These are phyloP conservation scores for Vandiemenella viatica DNA, from an alignment of 2,888 invertebrate genomes.

Conservation along the genomic window DNA sequence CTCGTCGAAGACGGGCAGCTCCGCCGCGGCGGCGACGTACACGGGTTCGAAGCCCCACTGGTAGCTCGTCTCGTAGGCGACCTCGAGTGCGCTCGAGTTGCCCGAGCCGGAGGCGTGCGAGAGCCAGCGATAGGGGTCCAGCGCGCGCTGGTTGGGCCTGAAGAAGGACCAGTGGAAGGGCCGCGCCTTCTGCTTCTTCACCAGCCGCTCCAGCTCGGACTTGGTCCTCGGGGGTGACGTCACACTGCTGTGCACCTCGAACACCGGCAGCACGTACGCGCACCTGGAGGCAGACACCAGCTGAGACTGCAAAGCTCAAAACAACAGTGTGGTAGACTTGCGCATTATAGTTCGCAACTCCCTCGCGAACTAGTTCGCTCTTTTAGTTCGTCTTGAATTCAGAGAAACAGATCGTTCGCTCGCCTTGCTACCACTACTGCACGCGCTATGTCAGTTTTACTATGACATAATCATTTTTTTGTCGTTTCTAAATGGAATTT, in stretches of 20 bases:
- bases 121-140: neutral
- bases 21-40: neutral
- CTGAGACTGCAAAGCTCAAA: no score
- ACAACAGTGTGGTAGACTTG: no score
- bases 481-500: no score
- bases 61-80: neutral
- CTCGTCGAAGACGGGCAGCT: neutral
- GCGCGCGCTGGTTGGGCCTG: neutral
- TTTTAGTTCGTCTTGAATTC: no score
- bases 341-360: no score
- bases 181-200: neutral
- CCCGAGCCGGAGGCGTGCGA: neutral
- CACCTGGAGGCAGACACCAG: no score
- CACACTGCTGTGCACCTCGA: neutral
- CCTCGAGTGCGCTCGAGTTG: neutral
- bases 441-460: no score
- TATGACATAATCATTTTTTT: no score
- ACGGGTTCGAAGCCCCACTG: neutral
- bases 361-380: no score
- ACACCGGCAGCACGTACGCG: neutral
- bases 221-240: neutral
- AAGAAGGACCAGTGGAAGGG: neutral
- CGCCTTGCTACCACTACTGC: no score
- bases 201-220: neutral
- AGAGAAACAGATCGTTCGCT: no score